Conservation (phyloP, 2,888 invertebrate species). For the Conchocele bisecta region DNA sequence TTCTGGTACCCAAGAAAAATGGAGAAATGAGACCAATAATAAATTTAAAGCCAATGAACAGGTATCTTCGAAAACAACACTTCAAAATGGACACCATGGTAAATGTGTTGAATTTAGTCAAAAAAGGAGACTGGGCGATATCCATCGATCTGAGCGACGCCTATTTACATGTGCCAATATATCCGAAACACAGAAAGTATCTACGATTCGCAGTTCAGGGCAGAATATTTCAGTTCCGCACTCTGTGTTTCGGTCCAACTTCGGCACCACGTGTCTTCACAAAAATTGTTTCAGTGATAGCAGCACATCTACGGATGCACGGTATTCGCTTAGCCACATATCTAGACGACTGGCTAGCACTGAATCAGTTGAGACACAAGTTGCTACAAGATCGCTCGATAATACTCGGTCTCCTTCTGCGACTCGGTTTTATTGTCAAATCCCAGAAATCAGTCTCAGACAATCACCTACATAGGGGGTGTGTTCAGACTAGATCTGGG, state of each 20-base stretch:
- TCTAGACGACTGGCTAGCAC: slow-evolving; percentile 45
- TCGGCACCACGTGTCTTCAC: slow-evolving; percentile 33
- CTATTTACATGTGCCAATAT: slow-evolving; percentile 40
- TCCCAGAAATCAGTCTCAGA: slow-evolving; percentile 38
- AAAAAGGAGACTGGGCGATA: slow-evolving; percentile 42
- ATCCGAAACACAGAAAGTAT: slow-evolving; percentile 29
- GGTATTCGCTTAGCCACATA: slow-evolving; percentile 33
- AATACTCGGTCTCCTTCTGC: slow-evolving; percentile 22
- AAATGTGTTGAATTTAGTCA: slow-evolving; percentile 42
- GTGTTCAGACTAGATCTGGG: slow-evolving; percentile 24
- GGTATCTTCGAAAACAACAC: slow-evolving; percentile 48
- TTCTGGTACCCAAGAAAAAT: slow-evolving; percentile 27
- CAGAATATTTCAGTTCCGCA: slow-evolving; percentile 27
- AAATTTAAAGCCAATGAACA: slow-evolving; percentile 36
- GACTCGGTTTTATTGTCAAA: slow-evolving; percentile 45
- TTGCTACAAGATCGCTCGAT: slow-evolving; percentile 9
- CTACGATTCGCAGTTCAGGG: slow-evolving; percentile 34
- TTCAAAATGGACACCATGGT: slow-evolving; percentile 50
- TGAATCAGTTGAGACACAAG: slow-evolving; percentile 15
- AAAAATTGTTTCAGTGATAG: slow-evolving; percentile 44
- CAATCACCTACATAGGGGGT: slow-evolving; percentile 29
- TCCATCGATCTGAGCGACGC: slow-evolving; percentile 43
- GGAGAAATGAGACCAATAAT: not conserved
- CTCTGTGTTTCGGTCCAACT: slow-evolving; percentile 43
- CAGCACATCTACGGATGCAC: slow-evolving; percentile 22